These are phyloP conservation scores for Enteromius thamalakanensis DNA, from an alignment of 2,797 vertebrate genomes.

Conservation along the genomic window DNA sequence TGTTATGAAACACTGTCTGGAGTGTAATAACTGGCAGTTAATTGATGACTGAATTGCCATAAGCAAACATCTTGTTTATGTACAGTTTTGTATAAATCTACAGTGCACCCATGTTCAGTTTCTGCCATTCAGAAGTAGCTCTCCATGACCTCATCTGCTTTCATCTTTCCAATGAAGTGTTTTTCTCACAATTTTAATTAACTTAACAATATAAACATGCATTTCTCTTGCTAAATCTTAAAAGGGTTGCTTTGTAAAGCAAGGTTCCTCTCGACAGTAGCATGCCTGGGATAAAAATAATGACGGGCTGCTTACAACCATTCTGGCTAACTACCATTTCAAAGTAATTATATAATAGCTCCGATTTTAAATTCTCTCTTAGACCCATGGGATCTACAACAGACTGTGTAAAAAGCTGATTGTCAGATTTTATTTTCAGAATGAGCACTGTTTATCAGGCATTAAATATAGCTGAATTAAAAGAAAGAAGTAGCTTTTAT, in stretches of 20 bases:
- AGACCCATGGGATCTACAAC: constrained; percentile 18
- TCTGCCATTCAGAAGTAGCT: background rate
- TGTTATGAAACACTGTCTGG: background rate
- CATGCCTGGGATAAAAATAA: background rate
- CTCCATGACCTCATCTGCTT: background rate
- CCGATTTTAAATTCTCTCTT: constrained; percentile 19
- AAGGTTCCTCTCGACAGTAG: background rate
- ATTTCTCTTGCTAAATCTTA: background rate
- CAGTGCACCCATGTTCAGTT: background rate
- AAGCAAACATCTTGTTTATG: background rate
- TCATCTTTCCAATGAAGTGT: background rate
- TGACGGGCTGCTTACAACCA: background rate
- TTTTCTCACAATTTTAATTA: constrained; percentile 2
- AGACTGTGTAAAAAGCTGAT: background rate
- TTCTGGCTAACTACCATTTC: constrained; percentile 20
- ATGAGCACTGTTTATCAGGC: constrained; percentile 18
- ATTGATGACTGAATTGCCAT: background rate
- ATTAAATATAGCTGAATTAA: constrained; percentile 29
- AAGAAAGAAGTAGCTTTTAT: constrained; percentile 28
- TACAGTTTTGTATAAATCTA: background rate
- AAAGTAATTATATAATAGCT: constrained; percentile 37
- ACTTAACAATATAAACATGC: background rate
- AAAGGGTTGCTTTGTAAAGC: background rate
- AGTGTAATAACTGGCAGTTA: background rate
- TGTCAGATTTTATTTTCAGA: constrained; percentile 14